phyloP scores from a whole-genome alignment of 2,888 invertebrate genomes.

The Elgonia sp. region DNA sequence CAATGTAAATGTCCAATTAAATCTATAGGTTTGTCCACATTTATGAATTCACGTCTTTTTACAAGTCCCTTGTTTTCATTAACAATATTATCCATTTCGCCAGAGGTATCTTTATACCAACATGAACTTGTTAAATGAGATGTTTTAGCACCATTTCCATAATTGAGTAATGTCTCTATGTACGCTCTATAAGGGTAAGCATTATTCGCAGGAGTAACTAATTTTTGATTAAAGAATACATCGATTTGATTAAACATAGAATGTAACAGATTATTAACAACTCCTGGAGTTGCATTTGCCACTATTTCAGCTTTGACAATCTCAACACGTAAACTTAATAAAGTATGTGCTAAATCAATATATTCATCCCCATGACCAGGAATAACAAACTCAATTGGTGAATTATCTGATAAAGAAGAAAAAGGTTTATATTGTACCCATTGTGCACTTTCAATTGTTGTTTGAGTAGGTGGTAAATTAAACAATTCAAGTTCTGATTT shows the following conservation, averaged over 20 bases:
- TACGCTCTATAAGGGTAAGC: slow-evolving; percentile 79
- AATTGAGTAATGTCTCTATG: slow-evolving; percentile 78
- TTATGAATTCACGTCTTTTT: background rate
- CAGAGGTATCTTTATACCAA: slow-evolving; percentile 59
- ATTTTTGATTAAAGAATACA: slow-evolving; percentile 79
- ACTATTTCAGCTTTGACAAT: background rate
- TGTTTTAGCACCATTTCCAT: slow-evolving; percentile 69
- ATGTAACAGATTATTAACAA: slow-evolving; percentile 40
- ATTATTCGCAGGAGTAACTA: slow-evolving; percentile 77
- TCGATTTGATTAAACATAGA: slow-evolving; percentile 78
- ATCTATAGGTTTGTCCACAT: slow-evolving; percentile 23
- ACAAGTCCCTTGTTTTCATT: slow-evolving; percentile 7
- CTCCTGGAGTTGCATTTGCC: background rate
- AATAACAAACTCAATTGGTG: slow-evolving; percentile 79
- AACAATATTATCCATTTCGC: slow-evolving; percentile 37
- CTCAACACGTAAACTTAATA: slow-evolving; percentile 71
- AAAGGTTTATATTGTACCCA: slow-evolving; percentile 79
- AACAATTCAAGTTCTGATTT: slow-evolving; percentile 76
- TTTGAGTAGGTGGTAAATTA: slow-evolving; percentile 79
- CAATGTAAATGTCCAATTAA: slow-evolving; percentile 73
- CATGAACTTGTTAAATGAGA: slow-evolving; percentile 72
- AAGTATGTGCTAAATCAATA: slow-evolving; percentile 77
- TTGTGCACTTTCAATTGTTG: slow-evolving; percentile 74
- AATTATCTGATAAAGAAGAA: slow-evolving; percentile 75
- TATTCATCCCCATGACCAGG: slow-evolving; percentile 78